Evolutionary conservation across 2,797 vertebrate genomes (phyloP).

Genomic region (Ptychadena robeensis): DNA sequence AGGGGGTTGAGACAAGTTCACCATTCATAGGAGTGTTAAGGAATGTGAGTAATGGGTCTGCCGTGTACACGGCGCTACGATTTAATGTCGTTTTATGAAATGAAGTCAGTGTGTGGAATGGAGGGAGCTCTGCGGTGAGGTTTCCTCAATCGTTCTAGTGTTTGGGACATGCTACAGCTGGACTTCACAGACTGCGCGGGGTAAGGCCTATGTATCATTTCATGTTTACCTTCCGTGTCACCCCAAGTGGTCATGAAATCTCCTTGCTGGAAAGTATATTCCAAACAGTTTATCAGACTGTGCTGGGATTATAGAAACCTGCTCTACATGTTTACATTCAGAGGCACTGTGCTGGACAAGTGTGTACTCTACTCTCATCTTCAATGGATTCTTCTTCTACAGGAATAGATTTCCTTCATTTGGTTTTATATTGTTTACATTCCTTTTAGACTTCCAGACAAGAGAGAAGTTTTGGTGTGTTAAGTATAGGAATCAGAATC

Average conservation of each 20-base stretch:
- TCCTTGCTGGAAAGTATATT: neutral
- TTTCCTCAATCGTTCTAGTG: slow-evolving; percentile 46
- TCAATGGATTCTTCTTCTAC: neutral
- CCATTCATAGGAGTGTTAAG: slow-evolving; percentile 12
- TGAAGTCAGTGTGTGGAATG: slow-evolving; percentile 29
- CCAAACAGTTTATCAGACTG: neutral
- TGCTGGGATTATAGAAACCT: neutral
- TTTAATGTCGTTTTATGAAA: slow-evolving; percentile 24
- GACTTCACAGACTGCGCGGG: slow-evolving; percentile 12
- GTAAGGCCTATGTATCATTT: slow-evolving; percentile 17
- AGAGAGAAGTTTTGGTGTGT: too few species aligned
- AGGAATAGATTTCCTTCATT: too few species aligned
- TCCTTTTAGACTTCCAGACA: too few species aligned
- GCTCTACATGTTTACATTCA: neutral
- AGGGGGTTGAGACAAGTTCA: slow-evolving; percentile 23
- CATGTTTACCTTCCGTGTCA: slow-evolving; percentile 12
- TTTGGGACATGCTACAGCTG: slow-evolving; percentile 49
- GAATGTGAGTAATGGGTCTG: slow-evolving; percentile 37
- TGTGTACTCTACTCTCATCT: neutral
- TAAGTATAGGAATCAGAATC: too few species aligned
- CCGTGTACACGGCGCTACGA: slow-evolving; percentile 9
- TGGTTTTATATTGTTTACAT: too few species aligned
- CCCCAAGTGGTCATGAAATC: neutral
- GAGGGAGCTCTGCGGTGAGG: neutral
- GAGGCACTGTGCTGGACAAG: neutral